Conservation (phyloP, 2,888 invertebrate genomes). For the Dicroscelio sp. region DNA sequence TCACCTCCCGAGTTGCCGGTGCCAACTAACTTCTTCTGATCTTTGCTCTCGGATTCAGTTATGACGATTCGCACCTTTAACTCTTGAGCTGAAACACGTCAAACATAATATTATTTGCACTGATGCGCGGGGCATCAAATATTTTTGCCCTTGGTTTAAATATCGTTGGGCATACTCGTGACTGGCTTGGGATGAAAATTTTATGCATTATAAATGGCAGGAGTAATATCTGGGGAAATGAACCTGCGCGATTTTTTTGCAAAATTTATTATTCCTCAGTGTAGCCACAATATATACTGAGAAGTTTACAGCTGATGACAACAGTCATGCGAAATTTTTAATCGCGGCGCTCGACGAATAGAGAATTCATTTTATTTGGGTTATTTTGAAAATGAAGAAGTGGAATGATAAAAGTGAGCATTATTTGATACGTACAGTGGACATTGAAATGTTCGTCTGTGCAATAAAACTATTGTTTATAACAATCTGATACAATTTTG, state of each 20-base stretch:
- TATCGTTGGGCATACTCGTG: conserved; percentile 20
- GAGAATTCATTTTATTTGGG: conserved; percentile 59
- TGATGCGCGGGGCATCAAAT: conserved; percentile 69
- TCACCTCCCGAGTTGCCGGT: conserved; percentile 82
- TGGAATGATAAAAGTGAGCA: background rate
- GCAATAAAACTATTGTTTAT: conserved; percentile 25
- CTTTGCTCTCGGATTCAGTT: conserved; percentile 79
- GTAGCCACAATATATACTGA: conserved; percentile 54
- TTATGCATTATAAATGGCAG: conserved; percentile 71
- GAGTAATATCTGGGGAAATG: conserved; percentile 67
- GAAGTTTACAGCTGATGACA: conserved; percentile 73
- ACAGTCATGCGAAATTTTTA: conserved; percentile 54
- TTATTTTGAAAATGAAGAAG: conserved; percentile 35
- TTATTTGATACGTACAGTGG: background rate
- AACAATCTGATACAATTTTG: background rate
- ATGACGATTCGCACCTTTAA: conserved; percentile 81
- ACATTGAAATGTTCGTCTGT: background rate
- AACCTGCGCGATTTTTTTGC: conserved; percentile 59
- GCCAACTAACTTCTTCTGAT: conserved; percentile 78
- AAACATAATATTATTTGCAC: conserved; percentile 77
- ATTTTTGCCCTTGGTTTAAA: conserved; percentile 64
- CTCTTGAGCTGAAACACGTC: conserved; percentile 70
- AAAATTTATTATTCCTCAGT: conserved; percentile 67
- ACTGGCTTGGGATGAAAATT: conserved; percentile 55
- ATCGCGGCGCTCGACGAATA: conserved; percentile 20